These are phyloP conservation scores for Andricus grossulariae DNA, from an alignment of 1,140 invertebrate species.

Conservation along the genomic window DNA sequence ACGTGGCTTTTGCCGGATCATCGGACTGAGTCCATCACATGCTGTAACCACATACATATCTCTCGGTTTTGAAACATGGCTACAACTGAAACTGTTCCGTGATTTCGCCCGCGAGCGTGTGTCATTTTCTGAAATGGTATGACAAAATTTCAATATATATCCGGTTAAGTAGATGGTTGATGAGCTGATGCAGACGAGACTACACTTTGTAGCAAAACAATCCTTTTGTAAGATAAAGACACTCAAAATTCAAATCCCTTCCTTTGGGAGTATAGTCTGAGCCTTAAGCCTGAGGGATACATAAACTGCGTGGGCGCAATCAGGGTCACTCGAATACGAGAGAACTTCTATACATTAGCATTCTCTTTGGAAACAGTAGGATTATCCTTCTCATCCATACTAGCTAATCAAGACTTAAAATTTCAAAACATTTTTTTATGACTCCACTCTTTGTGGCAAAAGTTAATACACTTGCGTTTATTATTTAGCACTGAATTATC, in stretches of 20 bases:
- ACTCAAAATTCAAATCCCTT: conserved; percentile 36
- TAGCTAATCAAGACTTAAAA: too few relatives aligned
- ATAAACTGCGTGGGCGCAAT: conserved; percentile 15
- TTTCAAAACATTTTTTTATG: too few relatives aligned
- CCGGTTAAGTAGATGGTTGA: background rate
- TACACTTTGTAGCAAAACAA: conserved; percentile 14
- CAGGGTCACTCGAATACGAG: conserved; percentile 9
- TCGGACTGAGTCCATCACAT: too few relatives aligned
- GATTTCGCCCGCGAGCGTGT: background rate
- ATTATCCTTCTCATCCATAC: background rate
- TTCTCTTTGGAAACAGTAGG: conserved; percentile 36
- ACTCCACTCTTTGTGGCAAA: too few relatives aligned
- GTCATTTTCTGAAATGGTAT: background rate
- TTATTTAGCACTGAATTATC: too few relatives aligned
- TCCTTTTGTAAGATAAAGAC: conserved; percentile 14
- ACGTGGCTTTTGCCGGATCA: too few relatives aligned
- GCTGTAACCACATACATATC: background rate
- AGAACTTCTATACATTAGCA: conserved; percentile 29
- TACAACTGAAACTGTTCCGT: background rate
- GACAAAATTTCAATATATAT: conserved; percentile 1
- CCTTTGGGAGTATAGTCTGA: conserved; percentile 31
- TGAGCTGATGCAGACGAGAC: conserved; percentile 9
- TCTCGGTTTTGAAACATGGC: background rate
- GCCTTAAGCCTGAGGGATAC: too few relatives aligned
- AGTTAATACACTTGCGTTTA: too few relatives aligned